Percentiles rank a stretch among this genome's conserved stretches.
phyloP scores from a whole-genome alignment of 2,888 invertebrate genomes.

The Onchidella celtica region DNA sequence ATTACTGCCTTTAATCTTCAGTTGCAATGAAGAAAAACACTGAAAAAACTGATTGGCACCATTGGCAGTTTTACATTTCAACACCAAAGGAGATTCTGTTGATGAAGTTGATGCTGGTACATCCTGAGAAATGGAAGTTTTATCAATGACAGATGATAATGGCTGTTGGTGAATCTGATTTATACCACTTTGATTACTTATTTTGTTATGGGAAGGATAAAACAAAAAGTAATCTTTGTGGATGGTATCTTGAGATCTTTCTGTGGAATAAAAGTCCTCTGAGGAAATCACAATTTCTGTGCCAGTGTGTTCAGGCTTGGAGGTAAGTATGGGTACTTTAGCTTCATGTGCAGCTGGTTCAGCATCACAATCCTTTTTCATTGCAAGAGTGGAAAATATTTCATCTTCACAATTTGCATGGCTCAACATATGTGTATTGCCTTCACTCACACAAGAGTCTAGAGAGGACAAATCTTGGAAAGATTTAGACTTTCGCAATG shows the following conservation, averaged over 20 bases:
- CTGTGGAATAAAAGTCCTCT: constrained; percentile 12
- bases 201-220: background rate
- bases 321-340: too few species aligned
- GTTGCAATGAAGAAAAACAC: constrained; percentile 1
- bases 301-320: too few species aligned
- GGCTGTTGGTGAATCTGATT: too few species aligned
- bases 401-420: background rate
- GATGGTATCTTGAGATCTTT: constrained; percentile 13
- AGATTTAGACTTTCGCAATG: constrained; percentile 7
- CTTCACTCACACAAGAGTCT: background rate
- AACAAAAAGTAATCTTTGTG: constrained; percentile 12
- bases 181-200: too few species aligned
- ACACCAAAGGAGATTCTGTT: too few species aligned
- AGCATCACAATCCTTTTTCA: background rate
- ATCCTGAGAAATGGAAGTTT: too few species aligned
- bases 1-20: background rate
- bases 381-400: background rate
- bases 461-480: constrained; percentile 21
- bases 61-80: too few species aligned
- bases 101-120: too few species aligned
- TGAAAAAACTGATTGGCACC: too few species aligned
- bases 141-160: too few species aligned
- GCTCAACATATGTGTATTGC: background rate
- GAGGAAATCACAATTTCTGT: too few species aligned
- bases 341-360: too few species aligned